Evolutionary conservation across 2,797 vertebrate genomes (phyloP).

Genomic region (Lutjanus campechanus): DNA sequence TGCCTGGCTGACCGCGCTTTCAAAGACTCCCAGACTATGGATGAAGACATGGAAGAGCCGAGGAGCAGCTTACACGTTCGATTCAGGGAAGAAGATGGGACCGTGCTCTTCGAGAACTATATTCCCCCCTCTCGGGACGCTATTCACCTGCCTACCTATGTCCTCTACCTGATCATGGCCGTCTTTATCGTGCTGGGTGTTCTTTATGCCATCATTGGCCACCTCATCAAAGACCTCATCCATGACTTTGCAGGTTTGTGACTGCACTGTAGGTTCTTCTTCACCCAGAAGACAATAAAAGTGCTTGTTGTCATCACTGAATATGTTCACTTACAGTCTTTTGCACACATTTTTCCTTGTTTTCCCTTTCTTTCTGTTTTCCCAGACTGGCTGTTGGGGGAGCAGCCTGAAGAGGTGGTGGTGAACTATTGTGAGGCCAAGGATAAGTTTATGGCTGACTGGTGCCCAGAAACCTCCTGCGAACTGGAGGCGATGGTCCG

Average conservation of each 20-base stretch:
- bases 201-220: constrained; percentile 94
- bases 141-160: constrained; percentile 87
- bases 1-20: constrained; percentile 25
- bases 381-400: constrained; percentile 90
- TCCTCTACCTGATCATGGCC: constrained; percentile 90
- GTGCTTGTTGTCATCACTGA: background rate
- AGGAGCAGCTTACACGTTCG: constrained; percentile 36
- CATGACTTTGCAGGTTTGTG: constrained; percentile 90
- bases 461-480: constrained; percentile 85
- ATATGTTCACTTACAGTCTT: background rate
- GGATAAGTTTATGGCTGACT: constrained; percentile 83
- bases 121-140: constrained; percentile 90
- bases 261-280: background rate
- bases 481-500: constrained; percentile 85
- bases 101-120: constrained; percentile 87
- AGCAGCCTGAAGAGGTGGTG: constrained; percentile 87
- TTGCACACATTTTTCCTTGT: background rate
- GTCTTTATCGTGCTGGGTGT: constrained; percentile 85
- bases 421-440: constrained; percentile 84
- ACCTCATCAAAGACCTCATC: constrained; percentile 94
- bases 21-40: constrained; percentile 5
- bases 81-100: constrained; percentile 71
- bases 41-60: constrained; percentile 44
- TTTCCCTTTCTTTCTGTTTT: background rate
- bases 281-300: background rate